A percentile compares a stretch with the other conserved stretches of the same genome.
Evolutionary conservation across 2,113 vertebrate species (phyloP).

Genomic region (Rhineura floridana): DNA sequence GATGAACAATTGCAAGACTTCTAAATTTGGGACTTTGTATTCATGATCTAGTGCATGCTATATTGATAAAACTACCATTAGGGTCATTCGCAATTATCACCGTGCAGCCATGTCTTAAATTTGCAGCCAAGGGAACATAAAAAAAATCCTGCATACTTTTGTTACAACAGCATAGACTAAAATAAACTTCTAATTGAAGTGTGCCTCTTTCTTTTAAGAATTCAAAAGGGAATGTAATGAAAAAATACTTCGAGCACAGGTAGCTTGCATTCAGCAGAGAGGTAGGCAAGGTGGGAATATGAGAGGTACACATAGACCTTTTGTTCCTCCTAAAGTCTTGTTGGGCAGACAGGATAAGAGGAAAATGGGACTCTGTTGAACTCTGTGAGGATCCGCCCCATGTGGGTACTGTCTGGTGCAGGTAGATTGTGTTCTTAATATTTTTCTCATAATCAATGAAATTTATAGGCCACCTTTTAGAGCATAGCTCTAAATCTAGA

Average conservation of each 20-base stretch:
- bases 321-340: not conserved
- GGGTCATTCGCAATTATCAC: conserved; percentile 9
- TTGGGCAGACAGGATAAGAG: not conserved
- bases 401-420: not conserved
- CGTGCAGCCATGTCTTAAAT: conserved; percentile 16
- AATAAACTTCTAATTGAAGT: not conserved
- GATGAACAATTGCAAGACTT: not conserved
- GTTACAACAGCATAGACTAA: not conserved
- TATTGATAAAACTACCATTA: not conserved
- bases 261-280: not conserved
- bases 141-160: not conserved
- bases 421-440: too few species aligned
- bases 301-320: not conserved
- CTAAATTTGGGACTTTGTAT: conserved; percentile 23
- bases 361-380: not conserved
- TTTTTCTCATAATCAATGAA: not conserved
- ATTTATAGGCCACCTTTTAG: too few species aligned
- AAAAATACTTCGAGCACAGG: not conserved
- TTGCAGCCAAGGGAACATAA: conserved; percentile 1
- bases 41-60: conserved; percentile 31
- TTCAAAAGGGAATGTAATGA: not conserved
- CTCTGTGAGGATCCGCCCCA: not conserved
- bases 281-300: not conserved
- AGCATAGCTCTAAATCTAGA: too few species aligned
- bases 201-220: not conserved